These are phyloP conservation scores for Diarsia dahlii DNA, from an alignment of 2,888 invertebrate species.

Conservation along the genomic window DNA sequence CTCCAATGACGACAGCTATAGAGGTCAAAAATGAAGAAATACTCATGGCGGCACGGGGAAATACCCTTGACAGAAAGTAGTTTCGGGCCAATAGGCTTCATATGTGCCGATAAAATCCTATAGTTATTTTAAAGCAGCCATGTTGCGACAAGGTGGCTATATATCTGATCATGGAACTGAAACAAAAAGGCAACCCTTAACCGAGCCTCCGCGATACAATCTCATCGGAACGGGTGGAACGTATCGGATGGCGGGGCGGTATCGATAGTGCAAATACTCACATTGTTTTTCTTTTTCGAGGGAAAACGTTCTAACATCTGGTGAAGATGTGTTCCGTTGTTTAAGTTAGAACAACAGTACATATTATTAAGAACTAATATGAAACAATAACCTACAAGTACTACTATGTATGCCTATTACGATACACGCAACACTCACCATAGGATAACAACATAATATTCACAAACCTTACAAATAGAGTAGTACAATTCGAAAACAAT, in stretches of 20 bases:
- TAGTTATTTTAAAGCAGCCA: background rate
- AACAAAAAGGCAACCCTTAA: slow-evolving; percentile 35
- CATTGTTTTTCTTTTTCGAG: slow-evolving; percentile 19
- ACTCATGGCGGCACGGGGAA: background rate
- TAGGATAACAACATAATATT: too few species aligned
- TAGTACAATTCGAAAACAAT: too few species aligned
- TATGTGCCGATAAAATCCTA: background rate
- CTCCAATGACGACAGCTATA: background rate
- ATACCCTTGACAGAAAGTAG: background rate
- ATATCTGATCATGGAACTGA: slow-evolving; percentile 43
- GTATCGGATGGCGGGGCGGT: slow-evolving; percentile 37
- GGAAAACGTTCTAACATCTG: slow-evolving; percentile 8
- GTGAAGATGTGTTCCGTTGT: background rate
- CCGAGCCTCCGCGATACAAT: slow-evolving; percentile 49
- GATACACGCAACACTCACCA: too few species aligned
- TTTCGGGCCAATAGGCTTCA: background rate
- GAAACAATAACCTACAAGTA: too few species aligned
- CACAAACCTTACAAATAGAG: too few species aligned
- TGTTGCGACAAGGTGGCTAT: background rate
- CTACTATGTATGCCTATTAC: too few species aligned
- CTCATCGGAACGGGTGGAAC: slow-evolving; percentile 41
- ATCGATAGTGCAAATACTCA: slow-evolving; percentile 38
- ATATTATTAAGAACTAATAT: too few species aligned
- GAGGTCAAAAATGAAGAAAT: background rate
- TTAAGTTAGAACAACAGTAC: background rate